These are phyloP conservation scores for Trematomus loennbergii DNA, from an alignment of 2,113 vertebrate genomes.

Conservation along the genomic window DNA sequence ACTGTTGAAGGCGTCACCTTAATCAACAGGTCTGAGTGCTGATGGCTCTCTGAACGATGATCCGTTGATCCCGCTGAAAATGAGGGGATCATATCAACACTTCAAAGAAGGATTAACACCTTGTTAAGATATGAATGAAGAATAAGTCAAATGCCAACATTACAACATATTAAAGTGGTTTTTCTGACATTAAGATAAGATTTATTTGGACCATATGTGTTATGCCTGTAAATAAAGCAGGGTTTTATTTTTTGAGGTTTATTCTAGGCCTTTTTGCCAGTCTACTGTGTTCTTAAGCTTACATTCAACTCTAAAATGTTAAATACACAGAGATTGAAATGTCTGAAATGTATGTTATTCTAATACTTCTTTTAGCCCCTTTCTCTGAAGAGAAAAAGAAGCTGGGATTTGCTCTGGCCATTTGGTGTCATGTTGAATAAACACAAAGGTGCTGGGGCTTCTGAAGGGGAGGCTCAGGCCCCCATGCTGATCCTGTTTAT, in stretches of 20 bases:
- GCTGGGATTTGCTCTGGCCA: constrained; percentile 64
- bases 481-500: constrained; percentile 73
- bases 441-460: constrained; percentile 79
- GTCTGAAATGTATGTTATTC: not conserved
- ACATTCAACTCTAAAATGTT: not conserved
- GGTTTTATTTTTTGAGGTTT: not conserved
- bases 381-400: constrained; percentile 9
- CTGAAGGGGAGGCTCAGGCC: constrained; percentile 55
- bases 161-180: too few relatives aligned
- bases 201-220: not conserved
- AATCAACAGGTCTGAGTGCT: constrained; percentile 66
- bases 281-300: not conserved
- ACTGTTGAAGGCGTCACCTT: constrained; percentile 48
- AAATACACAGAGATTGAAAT: not conserved
- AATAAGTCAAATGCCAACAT: constrained; percentile 2
- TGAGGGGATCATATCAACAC: constrained; percentile 72
- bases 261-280: not conserved
- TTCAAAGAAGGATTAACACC: constrained; percentile 70
- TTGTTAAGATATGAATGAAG: constrained; percentile 8
- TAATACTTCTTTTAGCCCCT: not conserved
- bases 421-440: constrained; percentile 84
- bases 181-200: not conserved
- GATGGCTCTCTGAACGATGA: constrained; percentile 62
- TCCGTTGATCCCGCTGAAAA: constrained; percentile 71
- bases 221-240: not conserved